These are phyloP conservation scores for Callyntrura sp. DNA, from an alignment of 2,888 invertebrate genomes.

Conservation along the genomic window DNA sequence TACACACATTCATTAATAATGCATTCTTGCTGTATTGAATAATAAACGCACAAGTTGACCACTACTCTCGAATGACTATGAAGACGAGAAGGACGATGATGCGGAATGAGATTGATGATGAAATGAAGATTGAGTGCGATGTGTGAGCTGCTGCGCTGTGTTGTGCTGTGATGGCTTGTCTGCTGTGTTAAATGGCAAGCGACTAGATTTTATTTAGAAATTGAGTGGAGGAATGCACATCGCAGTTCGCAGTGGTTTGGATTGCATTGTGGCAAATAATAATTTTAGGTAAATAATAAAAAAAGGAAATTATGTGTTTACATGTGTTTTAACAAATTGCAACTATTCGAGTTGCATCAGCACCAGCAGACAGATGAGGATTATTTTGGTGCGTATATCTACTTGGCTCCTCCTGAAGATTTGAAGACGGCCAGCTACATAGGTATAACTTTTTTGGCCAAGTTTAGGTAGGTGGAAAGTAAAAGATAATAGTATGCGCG, in stretches of 20 bases:
- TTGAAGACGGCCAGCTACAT: too few species aligned
- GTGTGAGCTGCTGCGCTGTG: not conserved
- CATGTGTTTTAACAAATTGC: conserved; percentile 31
- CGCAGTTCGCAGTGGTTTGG: not conserved
- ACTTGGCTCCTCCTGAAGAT: too few species aligned
- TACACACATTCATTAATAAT: too few species aligned
- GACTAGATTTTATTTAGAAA: not conserved
- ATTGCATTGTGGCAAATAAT: too few species aligned
- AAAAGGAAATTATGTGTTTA: not conserved
- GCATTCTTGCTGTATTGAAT: too few species aligned
- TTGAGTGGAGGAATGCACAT: not conserved
- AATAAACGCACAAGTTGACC: too few species aligned
- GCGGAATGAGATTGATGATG: not conserved
- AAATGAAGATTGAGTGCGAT: conserved; percentile 1
- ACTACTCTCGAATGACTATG: not conserved
- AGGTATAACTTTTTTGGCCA: not conserved
- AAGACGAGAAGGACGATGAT: not conserved
- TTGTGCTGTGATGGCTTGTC: too few species aligned
- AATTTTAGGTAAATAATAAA: conserved; percentile 25
- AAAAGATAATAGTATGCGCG: not conserved
- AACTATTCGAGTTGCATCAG: not conserved
- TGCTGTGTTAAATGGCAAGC: too few species aligned
- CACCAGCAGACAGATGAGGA: too few species aligned
- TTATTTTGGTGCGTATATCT: too few species aligned
- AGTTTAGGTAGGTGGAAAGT: not conserved